Evolutionary conservation across 2,888 invertebrate species (phyloP), one percentile per base, ranked within the genome.

Genomic region (Drosophila barbarae): DNA sequence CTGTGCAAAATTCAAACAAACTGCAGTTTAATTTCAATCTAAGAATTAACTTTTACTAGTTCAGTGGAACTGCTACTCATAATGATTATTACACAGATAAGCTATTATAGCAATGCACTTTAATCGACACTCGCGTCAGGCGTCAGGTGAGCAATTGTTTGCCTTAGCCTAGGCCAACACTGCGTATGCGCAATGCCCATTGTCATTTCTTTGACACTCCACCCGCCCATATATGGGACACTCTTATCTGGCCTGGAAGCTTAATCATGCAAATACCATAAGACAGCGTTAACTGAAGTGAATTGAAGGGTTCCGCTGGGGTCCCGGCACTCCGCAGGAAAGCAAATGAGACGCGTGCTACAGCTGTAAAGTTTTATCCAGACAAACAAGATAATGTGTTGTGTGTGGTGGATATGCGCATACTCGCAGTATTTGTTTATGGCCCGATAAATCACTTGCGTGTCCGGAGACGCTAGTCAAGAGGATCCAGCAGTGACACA

Each of bases 401-500:
- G 49, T 49, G 60, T 9, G 23, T 42, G 18, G 23, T 38, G 36
- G 28, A 35, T 42, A 26, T 8, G 21, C 10, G 39, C 35, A 32
- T 21, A 34, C 44, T 32, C 28, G 35, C 21, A 35, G 47, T 49
- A 65, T 68, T 69, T 49, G 52, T 60, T 69, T 68, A 71, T 75
- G 64, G 44, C 38, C 32, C 74, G 55, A 83, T 78, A 79, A 80
- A 83, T 79, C 78, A 83, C 68, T 68, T 44, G 56, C 13, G 32
- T 34, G 63, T 49, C 53, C 53, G 53, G 53, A 49, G 57, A 70
- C 71, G 83, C 72, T 73, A 77, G 81, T 70, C 81, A 63, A 69
- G 65, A 63, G 66, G 46, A 67, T 73, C 73, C 70, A 75, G 78
- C 64, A 74, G 67, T 83, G 81, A 77, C 83, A 81, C 81, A 83